Evolutionary conservation across 2,113 vertebrate genomes (phyloP).

Genomic region (Bothrops jararaca): DNA sequence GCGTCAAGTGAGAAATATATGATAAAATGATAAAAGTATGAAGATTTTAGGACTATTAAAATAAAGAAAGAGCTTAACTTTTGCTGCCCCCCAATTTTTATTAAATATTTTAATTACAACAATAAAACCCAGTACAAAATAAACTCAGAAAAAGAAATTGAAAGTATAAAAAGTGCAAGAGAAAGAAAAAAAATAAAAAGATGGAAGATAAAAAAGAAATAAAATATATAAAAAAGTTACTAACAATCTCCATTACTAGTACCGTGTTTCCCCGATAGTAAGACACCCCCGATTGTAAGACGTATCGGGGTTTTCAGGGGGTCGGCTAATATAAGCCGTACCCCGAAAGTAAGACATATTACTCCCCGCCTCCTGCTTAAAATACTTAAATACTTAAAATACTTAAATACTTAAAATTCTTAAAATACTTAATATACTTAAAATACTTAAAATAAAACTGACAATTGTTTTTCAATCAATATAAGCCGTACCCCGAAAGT

Average conservation of each 20-base stretch:
- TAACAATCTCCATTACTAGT: background rate
- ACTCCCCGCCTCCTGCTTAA: no score
- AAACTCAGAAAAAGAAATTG: background rate
- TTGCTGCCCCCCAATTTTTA: background rate
- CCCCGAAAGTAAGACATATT: no score
- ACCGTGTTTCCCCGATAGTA: no score
- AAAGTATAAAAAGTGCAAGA: background rate
- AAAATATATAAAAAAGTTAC: background rate
- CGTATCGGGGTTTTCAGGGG: no score
- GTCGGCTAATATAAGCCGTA: no score
- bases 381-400: no score
- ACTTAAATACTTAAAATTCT: no score
- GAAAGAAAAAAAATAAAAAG: background rate
- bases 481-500: no score
- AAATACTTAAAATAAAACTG: no score
- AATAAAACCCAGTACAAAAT: background rate
- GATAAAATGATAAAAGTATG: background rate
- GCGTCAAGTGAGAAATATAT: background rate
- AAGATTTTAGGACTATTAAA: background rate
- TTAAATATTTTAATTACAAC: background rate
- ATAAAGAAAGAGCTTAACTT: background rate
- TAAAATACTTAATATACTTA: no score
- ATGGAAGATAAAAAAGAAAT: background rate
- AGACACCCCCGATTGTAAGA: no score
- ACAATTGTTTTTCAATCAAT: no score